A percentile compares a stretch with the other conserved stretches of the same genome.
Evolutionary conservation across 2,797 vertebrate genomes (phyloP).

Genomic region (Melopsittacus undulatus): DNA sequence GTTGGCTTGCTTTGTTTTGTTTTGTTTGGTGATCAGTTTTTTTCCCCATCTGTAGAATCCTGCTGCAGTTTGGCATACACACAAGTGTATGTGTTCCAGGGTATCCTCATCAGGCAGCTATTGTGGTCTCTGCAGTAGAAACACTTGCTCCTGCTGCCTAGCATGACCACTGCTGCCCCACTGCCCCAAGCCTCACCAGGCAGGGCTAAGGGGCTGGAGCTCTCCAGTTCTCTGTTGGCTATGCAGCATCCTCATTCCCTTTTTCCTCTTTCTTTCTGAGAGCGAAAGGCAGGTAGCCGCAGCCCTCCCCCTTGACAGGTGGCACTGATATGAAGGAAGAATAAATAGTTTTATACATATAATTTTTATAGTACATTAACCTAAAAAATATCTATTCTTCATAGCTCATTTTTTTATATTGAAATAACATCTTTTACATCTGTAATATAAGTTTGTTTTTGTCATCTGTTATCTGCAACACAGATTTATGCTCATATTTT

Average conservation of each 20-base stretch:
- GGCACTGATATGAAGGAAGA: background rate
- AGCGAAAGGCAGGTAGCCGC: background rate
- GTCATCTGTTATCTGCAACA: background rate
- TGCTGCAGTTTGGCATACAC: background rate
- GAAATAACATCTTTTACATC: background rate
- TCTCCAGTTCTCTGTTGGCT: background rate
- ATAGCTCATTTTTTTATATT: background rate
- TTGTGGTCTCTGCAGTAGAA: background rate
- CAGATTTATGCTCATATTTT: background rate
- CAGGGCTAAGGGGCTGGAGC: background rate
- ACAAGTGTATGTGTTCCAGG: background rate
- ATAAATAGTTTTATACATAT: background rate
- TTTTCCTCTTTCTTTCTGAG: background rate
- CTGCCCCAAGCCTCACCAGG: background rate
- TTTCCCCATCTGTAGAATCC: background rate
- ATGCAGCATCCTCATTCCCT: background rate
- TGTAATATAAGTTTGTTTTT: background rate
- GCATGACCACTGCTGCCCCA: rapidly evolving
- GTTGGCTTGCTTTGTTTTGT: background rate
- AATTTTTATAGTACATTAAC: background rate
- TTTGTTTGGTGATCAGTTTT: background rate
- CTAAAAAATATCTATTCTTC: background rate
- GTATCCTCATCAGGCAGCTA: background rate
- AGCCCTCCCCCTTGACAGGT: background rate
- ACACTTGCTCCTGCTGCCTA: background rate